Conservation (phyloP, 2,888 invertebrate genomes). For the Beris chalybata region DNA sequence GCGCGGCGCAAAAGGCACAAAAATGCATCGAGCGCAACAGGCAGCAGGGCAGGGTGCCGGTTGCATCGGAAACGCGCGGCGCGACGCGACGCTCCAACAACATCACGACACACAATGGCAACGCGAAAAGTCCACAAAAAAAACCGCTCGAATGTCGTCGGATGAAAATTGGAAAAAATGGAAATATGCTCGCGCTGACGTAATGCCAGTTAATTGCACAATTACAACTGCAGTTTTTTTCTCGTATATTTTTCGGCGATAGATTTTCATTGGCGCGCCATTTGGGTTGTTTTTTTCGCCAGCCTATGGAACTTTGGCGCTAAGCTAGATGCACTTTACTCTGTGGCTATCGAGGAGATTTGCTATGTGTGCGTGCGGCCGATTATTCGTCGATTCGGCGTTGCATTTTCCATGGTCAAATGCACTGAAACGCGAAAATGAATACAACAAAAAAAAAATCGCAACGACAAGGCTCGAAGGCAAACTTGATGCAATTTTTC, state of each 20-base stretch:
- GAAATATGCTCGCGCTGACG: constrained; percentile 28
- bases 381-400: constrained; percentile 4
- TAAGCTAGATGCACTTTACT: too few relatives aligned
- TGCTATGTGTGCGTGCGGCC: constrained; percentile 20
- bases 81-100: too few relatives aligned
- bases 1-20: too few relatives aligned
- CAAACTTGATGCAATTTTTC: constrained; percentile 38
- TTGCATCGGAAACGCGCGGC: too few relatives aligned
- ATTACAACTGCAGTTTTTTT: constrained; percentile 9
- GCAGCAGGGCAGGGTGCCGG: too few relatives aligned
- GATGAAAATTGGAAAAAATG: constrained; percentile 23
- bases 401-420: constrained; percentile 38
- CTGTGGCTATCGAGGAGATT: constrained; percentile 11
- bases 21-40: too few relatives aligned
- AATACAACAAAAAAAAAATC: constrained; percentile 10
- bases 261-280: constrained; percentile 16
- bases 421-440: constrained; percentile 32
- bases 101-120: too few relatives aligned
- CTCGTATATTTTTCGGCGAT: constrained; percentile 22
- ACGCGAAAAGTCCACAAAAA: constrained; percentile 3
- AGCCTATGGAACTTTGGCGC: too few relatives aligned
- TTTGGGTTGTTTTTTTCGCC: too few relatives aligned
- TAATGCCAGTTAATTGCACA: constrained; percentile 31
- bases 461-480: constrained; percentile 34
- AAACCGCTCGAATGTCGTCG: not conserved